These are phyloP conservation scores for Acanthurus tractus DNA, from an alignment of 2,797 vertebrate genomes.

Conservation along the genomic window DNA sequence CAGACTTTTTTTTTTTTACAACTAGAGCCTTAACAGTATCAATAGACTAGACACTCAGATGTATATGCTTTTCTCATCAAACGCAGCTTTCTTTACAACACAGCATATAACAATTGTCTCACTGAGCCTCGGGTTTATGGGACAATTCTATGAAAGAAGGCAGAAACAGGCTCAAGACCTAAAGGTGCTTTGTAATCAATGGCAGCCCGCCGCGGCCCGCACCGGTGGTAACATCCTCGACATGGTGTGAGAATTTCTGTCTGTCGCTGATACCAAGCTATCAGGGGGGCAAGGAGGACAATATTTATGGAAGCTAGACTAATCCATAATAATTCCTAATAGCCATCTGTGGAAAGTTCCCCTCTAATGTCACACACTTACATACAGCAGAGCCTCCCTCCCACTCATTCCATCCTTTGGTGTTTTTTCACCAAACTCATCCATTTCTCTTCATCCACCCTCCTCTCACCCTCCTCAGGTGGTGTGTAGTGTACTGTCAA, in stretches of 20 bases:
- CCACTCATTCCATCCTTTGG: conserved; percentile 72
- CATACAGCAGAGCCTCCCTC: conserved; percentile 57
- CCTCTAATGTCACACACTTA: conserved; percentile 62
- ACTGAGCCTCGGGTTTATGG: conserved; percentile 13
- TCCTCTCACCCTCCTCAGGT: conserved; percentile 77
- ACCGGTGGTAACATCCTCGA: conserved; percentile 22
- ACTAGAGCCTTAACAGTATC: conserved; percentile 17
- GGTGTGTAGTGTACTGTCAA: conserved; percentile 83
- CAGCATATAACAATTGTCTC: conserved; percentile 6
- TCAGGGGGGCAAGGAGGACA: neutral
- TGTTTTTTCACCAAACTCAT: conserved; percentile 75
- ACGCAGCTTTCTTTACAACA: conserved; percentile 31
- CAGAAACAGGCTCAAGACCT: conserved; percentile 27
- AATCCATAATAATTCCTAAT: conserved; percentile 55
- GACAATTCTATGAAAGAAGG: conserved; percentile 17
- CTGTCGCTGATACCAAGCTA: conserved; percentile 36
- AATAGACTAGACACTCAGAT: conserved; percentile 5
- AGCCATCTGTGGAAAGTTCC: conserved; percentile 63
- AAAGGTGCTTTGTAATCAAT: conserved; percentile 60
- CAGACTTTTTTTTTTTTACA: neutral
- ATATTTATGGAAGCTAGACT: conserved; percentile 49
- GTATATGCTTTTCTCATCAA: conserved; percentile 19
- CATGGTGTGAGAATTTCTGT: conserved; percentile 61
- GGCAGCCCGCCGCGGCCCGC: conserved; percentile 21
- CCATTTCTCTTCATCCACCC: conserved; percentile 74